Base-by-base conservation (phyloP, 2,888 invertebrate genomes). In the Tethea ocularis region DNA sequence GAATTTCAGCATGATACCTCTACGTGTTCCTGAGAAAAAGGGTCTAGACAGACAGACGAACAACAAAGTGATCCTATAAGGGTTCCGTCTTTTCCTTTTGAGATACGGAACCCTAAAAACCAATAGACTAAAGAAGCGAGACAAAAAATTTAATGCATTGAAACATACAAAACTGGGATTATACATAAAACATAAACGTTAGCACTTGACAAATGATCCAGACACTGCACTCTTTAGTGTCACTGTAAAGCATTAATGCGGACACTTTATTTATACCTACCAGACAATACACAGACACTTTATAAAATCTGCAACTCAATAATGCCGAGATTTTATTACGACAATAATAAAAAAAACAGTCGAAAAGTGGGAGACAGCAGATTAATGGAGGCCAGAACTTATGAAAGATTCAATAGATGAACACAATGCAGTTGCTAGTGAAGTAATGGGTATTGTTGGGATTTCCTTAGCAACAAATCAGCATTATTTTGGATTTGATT, bases 161-260 rank as follows among this genome's bases (percentile, higher is more conserved):
- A 13, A 53, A 22, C 10, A 17, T 29, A 33, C 53, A 22, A 22
- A 54, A 54, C 17, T 33, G 15, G 53, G 5, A 54, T 17, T 66
- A 62, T 62, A 68, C 73, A 86, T 86, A 82, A 86, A 85, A 83
- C 71, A 88, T 88, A 82, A 72, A 75, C 58, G 33, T 33, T 56
- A 65, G 58, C 75, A 78, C 71, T 80, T 89, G 88, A 91, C 88
- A 89, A 87, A 91, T 88, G 83, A 68, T 67, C 75, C 75, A 81
- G 83, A 83, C 84, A 66, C 66, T 89, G 89, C 91, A 89, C 82
- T 79, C 72, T 73, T 87, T 83, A 86, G 62, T 81, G 85, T 84
- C 86, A 75, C 54, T 75, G 72, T 82, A 69, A 66, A 61, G 84
- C 75, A 85, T 87, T 46, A 85, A 84, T 82, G 61, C 63, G 64